phyloP scores from a whole-genome alignment of 2,888 invertebrate species.

The Melinopterus prodromus region DNA sequence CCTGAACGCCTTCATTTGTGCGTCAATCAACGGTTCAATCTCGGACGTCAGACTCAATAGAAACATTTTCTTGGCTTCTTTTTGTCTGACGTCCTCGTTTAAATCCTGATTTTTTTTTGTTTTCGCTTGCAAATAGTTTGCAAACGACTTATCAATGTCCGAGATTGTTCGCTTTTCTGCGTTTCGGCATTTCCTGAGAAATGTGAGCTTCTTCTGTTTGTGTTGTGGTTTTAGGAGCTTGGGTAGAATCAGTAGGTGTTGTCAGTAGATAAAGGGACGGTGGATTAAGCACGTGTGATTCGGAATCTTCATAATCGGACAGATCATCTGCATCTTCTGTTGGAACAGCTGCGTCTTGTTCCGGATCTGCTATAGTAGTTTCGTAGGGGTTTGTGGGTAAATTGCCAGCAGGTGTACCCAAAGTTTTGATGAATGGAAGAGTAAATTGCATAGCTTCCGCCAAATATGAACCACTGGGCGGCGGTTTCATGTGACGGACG shows the following conservation, averaged over 20 bases:
- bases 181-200: slow-evolving; percentile 7
- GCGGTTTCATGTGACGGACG: slow-evolving; percentile 20
- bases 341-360: too few species aligned
- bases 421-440: slow-evolving; percentile 7
- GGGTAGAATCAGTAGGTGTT: background rate
- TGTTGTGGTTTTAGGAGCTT: background rate
- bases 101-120: slow-evolving; percentile 7
- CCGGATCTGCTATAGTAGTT: too few species aligned
- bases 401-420: background rate
- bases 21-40: background rate
- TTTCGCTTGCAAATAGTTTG: slow-evolving; percentile 13
- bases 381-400: background rate
- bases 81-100: background rate
- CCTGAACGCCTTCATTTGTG: background rate
- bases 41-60: slow-evolving; percentile 10
- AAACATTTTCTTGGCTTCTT: slow-evolving; percentile 13
- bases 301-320: too few species aligned
- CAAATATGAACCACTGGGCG: background rate
- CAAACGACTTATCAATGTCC: slow-evolving; percentile 1
- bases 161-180: background rate
- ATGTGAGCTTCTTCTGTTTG: background rate
- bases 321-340: too few species aligned
- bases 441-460: slow-evolving; percentile 9
- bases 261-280: background rate
- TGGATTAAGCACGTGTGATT: slow-evolving; percentile 5